These are phyloP conservation scores for Pipra filicauda DNA, from an alignment of 2,113 vertebrate genomes.

Conservation along the genomic window DNA sequence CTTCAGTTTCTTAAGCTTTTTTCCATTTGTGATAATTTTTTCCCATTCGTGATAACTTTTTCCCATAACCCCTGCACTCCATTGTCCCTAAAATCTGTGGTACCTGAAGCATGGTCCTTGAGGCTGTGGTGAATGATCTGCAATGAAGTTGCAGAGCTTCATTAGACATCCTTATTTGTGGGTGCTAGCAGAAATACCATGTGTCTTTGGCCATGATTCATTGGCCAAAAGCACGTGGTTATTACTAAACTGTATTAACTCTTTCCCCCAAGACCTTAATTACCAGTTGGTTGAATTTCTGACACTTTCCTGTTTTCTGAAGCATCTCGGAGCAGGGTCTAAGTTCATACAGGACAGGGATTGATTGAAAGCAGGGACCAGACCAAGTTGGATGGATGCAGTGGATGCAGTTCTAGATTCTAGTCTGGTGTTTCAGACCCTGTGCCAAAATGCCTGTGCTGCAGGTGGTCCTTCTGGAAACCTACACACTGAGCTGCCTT, in stretches of 20 bases:
- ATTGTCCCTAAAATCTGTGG: background rate
- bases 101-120: accelerated
- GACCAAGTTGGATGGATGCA: background rate
- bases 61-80: background rate
- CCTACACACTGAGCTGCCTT: background rate
- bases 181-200: background rate
- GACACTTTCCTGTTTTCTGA: background rate
- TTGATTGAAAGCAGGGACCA: background rate
- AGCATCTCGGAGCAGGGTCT: background rate
- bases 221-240: background rate
- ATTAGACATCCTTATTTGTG: background rate
- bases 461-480: background rate
- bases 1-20: background rate
- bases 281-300: background rate
- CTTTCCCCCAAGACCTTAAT: background rate
- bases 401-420: background rate
- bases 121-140: background rate
- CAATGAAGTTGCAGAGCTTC: accelerated
- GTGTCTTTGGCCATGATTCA: background rate
- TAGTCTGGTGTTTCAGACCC: background rate
- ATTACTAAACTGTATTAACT: background rate
- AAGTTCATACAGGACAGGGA: background rate
- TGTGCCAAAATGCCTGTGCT: accelerated
- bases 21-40: background rate
- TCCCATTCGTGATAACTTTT: background rate